Conservation (phyloP, 2,888 invertebrate genomes). For the Cynaeus angustus region DNA sequence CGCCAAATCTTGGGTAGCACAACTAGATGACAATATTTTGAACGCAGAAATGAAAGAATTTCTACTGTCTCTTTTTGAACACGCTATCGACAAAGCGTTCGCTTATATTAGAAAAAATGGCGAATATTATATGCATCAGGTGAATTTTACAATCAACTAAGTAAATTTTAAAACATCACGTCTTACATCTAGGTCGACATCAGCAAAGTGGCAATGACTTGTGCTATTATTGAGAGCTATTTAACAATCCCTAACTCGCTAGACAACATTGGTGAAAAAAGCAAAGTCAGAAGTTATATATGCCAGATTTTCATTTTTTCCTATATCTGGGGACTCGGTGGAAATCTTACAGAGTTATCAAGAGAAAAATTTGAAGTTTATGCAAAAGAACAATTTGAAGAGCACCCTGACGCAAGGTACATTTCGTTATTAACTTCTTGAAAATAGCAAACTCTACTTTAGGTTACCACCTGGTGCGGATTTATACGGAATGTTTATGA, state of each 20-base stretch:
- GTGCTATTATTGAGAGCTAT: conserved; percentile 82
- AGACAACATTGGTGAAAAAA: conserved; percentile 74
- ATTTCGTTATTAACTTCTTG: conserved; percentile 1
- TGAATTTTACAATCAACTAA: conserved; percentile 59
- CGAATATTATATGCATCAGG: conserved; percentile 84
- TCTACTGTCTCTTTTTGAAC: conserved; percentile 79
- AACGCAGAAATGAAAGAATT: conserved; percentile 77
- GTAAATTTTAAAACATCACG: conserved; percentile 12
- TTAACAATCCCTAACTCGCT: conserved; percentile 76
- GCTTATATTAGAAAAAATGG: conserved; percentile 81
- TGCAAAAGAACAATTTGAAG: conserved; percentile 81
- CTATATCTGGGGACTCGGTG: conserved; percentile 91
- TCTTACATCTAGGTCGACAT: conserved; percentile 80
- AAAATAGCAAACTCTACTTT: conserved; percentile 33
- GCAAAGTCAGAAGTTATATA: conserved; percentile 78
- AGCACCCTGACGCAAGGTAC: conserved; percentile 79
- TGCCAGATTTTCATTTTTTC: conserved; percentile 87
- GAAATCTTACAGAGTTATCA: conserved; percentile 83
- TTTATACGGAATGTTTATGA: conserved; percentile 86
- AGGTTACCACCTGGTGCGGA: conserved; percentile 82
- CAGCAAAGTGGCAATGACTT: conserved; percentile 86
- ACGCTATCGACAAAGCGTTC: conserved; percentile 80
- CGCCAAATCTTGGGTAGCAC: conserved; percentile 84
- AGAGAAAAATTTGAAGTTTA: conserved; percentile 82
- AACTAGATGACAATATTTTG: conserved; percentile 72